Evolutionary conservation across 92 coral and sea anemone species (phyloP), one percentile per base, ranked within the genome.

Genomic region (Chrysogorgia sp.): DNA sequence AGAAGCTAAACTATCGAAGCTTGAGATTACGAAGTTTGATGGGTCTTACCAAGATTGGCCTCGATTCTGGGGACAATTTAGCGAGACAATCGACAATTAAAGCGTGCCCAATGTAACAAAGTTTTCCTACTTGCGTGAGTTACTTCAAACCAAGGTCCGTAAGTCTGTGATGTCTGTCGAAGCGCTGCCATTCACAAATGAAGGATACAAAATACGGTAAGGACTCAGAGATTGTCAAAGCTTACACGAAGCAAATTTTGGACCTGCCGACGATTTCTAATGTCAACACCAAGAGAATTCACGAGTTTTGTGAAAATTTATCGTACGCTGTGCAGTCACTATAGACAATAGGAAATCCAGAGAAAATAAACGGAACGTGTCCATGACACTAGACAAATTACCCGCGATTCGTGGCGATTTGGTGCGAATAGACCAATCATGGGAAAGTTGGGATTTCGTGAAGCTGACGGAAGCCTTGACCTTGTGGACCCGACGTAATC

Each of bases 371-470:
- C 15, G 74, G 41, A 34, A 65, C 31, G 74, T 65, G 40, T 23
- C 21, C 25, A 65, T 65, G 74, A 65, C 41, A 48, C 74, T 65
- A 20, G 53, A 65, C 74, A 65, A 65, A 41, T 17, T 65, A 41
- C 49, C 74, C 15, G 53, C 22, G 19, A 65, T 65, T 12, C 21
- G 74, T 3, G 74, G 74, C 23, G 74, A 65, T 65, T 35, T 65
- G 3, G 74, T 65, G 13, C 74, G 74, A n/a, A 65, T n/a, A 1
- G 74, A 65, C 23, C 74, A 2, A 13, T 23, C 5, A 20, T 65
- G 49, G 74, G 29, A 65, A 35, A 41, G 33, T 23, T 65, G 74
- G 19, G 53, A 26, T 56, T 56, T 56, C 15, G 31, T 56, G 26
- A 26, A 56, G 17, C 62, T 56, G 7, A 15, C 31, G 7, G 24